phyloP scores from a whole-genome alignment of 1,140 invertebrate genomes.

The Hetaerina americana region DNA sequence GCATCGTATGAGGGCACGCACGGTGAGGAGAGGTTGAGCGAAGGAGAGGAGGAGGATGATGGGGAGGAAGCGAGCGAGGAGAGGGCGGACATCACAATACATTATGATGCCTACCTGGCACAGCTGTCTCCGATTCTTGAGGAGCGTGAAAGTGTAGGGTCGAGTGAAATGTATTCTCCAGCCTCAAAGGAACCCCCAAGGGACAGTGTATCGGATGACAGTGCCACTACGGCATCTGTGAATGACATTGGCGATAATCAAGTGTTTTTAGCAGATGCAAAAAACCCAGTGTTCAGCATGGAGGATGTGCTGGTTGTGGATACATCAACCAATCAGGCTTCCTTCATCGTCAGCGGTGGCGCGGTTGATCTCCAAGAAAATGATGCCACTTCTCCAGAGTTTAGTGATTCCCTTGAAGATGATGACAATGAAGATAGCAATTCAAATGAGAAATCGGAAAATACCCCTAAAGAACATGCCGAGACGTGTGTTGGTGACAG shows the following conservation, averaged over 20 bases:
- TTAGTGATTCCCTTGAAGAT: conserved; percentile 20
- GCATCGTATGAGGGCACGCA: too few species aligned
- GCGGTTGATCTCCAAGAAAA: not conserved
- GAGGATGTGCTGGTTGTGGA: not conserved
- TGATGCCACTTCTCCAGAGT: conserved; percentile 15
- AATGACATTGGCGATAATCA: not conserved
- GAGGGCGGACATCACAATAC: conserved; percentile 28
- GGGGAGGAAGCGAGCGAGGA: conserved; percentile 22
- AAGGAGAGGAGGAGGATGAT: conserved; percentile 23
- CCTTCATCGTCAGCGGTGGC: not conserved
- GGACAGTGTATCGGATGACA: not conserved
- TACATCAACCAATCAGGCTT: not conserved
- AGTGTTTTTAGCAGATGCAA: not conserved
- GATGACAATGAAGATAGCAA: not conserved
- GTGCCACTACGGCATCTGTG: not conserved
- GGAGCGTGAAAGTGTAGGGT: conserved; percentile 28
- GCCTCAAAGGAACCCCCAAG: not conserved
- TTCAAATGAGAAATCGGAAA: not conserved
- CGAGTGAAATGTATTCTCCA: conserved; percentile 9
- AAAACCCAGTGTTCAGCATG: not conserved
- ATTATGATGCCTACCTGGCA: conserved; percentile 40
- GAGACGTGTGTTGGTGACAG: not conserved
- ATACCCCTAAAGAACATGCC: too few species aligned
- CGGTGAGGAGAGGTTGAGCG: conserved; percentile 23
- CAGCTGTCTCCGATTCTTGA: conserved; percentile 49